Conservation (phyloP, 2,797 vertebrate species). For the Enteromius viviparus region DNA sequence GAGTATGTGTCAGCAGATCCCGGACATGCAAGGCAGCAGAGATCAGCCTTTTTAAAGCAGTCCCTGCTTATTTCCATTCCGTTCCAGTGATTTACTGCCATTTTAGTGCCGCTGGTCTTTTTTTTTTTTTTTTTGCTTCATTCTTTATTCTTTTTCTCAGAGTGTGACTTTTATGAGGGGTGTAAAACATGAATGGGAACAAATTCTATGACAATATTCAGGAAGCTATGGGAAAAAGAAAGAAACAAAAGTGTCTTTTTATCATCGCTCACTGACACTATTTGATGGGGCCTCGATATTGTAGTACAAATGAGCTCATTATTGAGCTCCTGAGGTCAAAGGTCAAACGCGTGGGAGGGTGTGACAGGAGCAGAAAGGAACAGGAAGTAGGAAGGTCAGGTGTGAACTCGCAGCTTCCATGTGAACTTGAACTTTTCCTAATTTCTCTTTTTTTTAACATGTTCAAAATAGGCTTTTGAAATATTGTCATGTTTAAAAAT, state of each 20-base stretch:
- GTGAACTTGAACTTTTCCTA: conserved; percentile 66
- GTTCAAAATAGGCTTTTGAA: background rate
- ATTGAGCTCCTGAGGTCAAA: conserved; percentile 60
- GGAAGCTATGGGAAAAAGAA: conserved; percentile 64
- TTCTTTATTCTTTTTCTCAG: background rate
- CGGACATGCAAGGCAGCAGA: background rate
- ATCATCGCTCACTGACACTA: conserved; percentile 49
- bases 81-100: background rate
- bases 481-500: background rate
- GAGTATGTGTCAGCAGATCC: conserved; percentile 2
- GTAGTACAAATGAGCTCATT: conserved; percentile 61
- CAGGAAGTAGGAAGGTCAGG: conserved; percentile 70
- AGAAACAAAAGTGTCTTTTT: conserved; percentile 71
- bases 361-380: conserved; percentile 62
- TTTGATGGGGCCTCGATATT: conserved; percentile 63
- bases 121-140: background rate
- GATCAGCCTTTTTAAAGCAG: conserved; percentile 10
- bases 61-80: background rate
- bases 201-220: conserved; percentile 64
- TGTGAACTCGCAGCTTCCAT: conserved; percentile 50
- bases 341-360: conserved; percentile 65
- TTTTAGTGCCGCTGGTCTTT: background rate
- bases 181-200: conserved; percentile 63
- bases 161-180: conserved; percentile 36
- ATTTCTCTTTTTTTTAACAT: background rate